Evolutionary conservation across 2,113 vertebrate genomes (phyloP).

Genomic region (Propithecus coquereli): DNA sequence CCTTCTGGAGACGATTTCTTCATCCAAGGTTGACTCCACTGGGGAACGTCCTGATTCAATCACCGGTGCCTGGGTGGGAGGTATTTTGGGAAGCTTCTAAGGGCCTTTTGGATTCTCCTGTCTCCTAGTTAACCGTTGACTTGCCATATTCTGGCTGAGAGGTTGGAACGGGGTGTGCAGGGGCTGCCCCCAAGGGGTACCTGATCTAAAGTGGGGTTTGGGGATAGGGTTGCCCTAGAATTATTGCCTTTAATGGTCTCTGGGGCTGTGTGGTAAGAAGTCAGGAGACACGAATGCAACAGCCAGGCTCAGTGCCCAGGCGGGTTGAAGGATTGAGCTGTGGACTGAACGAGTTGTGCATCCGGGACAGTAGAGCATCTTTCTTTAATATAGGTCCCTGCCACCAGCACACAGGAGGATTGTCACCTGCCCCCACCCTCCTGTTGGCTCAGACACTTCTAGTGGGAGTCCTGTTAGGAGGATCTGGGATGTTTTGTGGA

Average conservation of each 20-base stretch:
- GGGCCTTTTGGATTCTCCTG: not conserved
- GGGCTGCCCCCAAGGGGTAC: not conserved
- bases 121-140: not conserved
- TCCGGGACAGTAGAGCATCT: not conserved
- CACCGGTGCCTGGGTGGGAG: not conserved
- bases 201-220: not conserved
- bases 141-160: not conserved
- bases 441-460: not conserved
- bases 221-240: not conserved
- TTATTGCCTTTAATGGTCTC: not conserved
- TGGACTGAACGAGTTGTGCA: not conserved
- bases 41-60: not conserved
- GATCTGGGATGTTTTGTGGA: not conserved
- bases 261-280: not conserved
- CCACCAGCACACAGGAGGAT: not conserved
- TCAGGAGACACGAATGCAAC: too few relatives aligned
- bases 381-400: too few relatives aligned
- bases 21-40: not conserved
- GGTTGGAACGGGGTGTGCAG: not conserved
- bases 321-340: not conserved
- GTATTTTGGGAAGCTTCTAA: not conserved
- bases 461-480: not conserved
- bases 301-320: not conserved
- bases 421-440: rapidly evolving
- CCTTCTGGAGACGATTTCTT: not conserved